Conservation (phyloP, 2,797 vertebrate species). For the Pipistrellus nathusii region DNA sequence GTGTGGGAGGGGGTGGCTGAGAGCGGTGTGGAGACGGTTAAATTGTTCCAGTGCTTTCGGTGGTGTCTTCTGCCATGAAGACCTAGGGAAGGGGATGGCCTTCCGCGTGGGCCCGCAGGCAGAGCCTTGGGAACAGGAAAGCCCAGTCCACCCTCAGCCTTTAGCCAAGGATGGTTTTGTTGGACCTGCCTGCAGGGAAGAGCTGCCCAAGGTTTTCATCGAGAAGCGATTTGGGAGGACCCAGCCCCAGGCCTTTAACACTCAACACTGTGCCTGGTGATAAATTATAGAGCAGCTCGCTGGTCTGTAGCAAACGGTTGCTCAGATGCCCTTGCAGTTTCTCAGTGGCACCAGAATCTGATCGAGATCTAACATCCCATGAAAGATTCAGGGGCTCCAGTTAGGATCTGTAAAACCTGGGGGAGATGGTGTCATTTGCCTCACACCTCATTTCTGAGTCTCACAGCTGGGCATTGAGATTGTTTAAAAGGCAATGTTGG, state of each 20-base stretch:
- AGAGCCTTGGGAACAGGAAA: conserved; percentile 28
- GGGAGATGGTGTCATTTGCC: neutral
- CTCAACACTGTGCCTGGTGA: neutral
- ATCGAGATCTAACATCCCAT: conserved; percentile 39
- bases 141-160: neutral
- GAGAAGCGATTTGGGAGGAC: conserved; percentile 10
- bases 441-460: conserved; percentile 33
- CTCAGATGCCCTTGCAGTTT: conserved; percentile 2
- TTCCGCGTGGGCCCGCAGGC: neutral
- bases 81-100: neutral
- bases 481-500: neutral
- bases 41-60: neutral
- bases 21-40: no score
- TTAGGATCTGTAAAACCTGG: conserved; percentile 67
- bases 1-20: neutral
- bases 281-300: conserved; percentile 18
- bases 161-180: neutral
- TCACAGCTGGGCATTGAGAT: neutral
- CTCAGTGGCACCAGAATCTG: neutral
- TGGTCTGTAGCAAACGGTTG: neutral
- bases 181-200: neutral
- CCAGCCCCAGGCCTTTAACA: neutral
- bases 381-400: conserved; percentile 47
- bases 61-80: neutral
- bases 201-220: conserved; percentile 11